Conservation (phyloP, 1,140 invertebrate genomes). For the Maconellicoccus hirsutus region DNA sequence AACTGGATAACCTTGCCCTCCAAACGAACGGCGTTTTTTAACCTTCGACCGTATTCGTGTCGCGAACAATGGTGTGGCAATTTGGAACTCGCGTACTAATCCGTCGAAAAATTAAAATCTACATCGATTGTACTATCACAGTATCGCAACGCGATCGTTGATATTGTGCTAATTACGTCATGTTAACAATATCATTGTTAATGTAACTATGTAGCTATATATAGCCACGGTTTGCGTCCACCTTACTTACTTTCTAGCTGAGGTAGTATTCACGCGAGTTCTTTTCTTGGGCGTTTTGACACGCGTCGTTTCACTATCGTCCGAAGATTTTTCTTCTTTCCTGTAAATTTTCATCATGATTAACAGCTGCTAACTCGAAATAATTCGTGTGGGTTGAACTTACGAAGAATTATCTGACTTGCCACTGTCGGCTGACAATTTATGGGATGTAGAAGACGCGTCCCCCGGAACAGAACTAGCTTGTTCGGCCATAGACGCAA, state of each 20-base stretch:
- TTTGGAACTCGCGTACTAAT: no score
- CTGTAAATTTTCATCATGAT: background rate
- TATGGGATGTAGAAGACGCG: slow-evolving; percentile 27
- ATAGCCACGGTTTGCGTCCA: no score
- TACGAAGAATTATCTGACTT: slow-evolving; percentile 11
- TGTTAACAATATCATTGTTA: no score
- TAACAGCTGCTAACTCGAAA: background rate
- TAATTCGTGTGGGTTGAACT: no score
- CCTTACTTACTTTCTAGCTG: slow-evolving; percentile 10
- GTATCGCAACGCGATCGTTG: no score
- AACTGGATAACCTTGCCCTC: background rate
- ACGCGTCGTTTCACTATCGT: background rate
- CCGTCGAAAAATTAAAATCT: no score
- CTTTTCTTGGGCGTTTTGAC: slow-evolving; percentile 1
- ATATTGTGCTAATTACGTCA: no score
- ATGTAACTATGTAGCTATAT: no score
- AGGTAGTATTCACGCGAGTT: background rate
- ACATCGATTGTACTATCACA: no score
- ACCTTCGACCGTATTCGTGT: no score
- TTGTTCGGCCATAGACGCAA: slow-evolving; percentile 28
- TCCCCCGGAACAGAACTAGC: slow-evolving; percentile 26
- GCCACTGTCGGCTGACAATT: background rate
- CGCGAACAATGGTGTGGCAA: no score
- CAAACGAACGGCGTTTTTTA: background rate
- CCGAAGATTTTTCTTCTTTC: slow-evolving; percentile 10